Base-by-base conservation (phyloP, 2,113 vertebrate species). In the Brevimyrus niger region DNA sequence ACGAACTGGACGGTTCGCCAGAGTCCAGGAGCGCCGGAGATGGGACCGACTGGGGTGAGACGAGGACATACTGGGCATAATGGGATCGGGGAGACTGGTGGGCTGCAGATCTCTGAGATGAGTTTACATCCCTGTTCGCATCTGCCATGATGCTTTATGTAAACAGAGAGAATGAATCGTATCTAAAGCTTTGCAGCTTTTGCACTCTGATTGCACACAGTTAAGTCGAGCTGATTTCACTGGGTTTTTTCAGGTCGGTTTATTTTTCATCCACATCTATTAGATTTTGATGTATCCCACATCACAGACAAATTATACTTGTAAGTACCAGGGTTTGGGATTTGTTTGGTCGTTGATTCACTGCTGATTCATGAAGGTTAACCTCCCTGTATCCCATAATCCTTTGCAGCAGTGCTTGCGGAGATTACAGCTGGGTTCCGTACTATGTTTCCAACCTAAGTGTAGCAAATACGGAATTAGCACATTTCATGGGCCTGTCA, bases 1-100 rank as follows among this genome's bases (percentile, higher is more conserved):
- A 99, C 73, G 98, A 99, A 90, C 97, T 97, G 93, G 98, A 99
- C 92, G 95, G 94, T 1, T 94, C 95, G 0, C 96, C 91, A 0
- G 98, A 99, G 92, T 97, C 97, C 0, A 95, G 97, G 93, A 97
- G 97, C 92, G 95, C 97, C 0, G 98, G 97, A 50, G 98, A 99
- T 76, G 96, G 97, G 90, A 96, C 97, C 48, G 98, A 99, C 91
- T 99, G 98, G 98, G 98, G 98, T 99, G 94, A 98, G 97, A 58
- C 91, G 3, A 38, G 13, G 23, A 21, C 35, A 38, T 7, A 46
- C 10, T 65, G 61, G 61, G 23, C 61, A n/a, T 11, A 65, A 27
- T 65, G 61, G n/a, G n/a, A 27, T 65, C 61, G 11, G n/a, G 61
- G 9, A 11, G 3, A 3, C 61, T 65, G 61, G 9, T 27, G 61